Evolutionary conservation across 2,797 vertebrate species (phyloP).

Genomic region (Myripristis jacobus): DNA sequence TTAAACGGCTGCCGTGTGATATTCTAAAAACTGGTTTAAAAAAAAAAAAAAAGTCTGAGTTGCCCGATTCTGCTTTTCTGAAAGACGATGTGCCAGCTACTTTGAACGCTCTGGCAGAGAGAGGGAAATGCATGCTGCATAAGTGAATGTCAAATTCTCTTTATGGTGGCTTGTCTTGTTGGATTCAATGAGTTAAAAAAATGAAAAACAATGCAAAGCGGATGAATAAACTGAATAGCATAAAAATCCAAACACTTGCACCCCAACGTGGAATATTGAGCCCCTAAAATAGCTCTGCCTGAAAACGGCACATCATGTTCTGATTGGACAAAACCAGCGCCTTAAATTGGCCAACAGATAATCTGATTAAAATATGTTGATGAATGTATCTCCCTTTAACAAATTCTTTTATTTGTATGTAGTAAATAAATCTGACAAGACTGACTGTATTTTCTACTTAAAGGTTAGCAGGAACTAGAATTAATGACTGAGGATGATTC

Average conservation of each 20-base stretch:
- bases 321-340: too few relatives aligned
- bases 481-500: too few relatives aligned
- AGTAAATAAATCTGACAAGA: too few relatives aligned
- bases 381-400: too few relatives aligned
- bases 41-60: constrained; percentile 8
- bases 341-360: too few relatives aligned
- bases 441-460: too few relatives aligned
- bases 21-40: constrained; percentile 29
- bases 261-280: constrained; percentile 28
- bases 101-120: constrained; percentile 43
- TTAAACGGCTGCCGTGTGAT: constrained; percentile 32
- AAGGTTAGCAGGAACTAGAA: too few relatives aligned
- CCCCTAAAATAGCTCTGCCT: too few relatives aligned
- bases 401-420: too few relatives aligned
- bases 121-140: constrained; percentile 27
- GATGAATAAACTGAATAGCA: constrained; percentile 33
- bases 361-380: too few relatives aligned
- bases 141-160: constrained; percentile 55
- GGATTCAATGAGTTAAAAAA: constrained; percentile 34
- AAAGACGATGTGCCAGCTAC: constrained; percentile 41
- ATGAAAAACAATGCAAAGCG: neutral
- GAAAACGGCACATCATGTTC: too few relatives aligned
- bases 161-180: constrained; percentile 47
- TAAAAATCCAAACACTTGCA: constrained; percentile 12
- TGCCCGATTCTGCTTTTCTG: constrained; percentile 21